A percentile compares a stretch with the other conserved stretches of the same genome.
phyloP scores from a whole-genome alignment of 1,140 invertebrate species.

The Ooceraea biroi region DNA sequence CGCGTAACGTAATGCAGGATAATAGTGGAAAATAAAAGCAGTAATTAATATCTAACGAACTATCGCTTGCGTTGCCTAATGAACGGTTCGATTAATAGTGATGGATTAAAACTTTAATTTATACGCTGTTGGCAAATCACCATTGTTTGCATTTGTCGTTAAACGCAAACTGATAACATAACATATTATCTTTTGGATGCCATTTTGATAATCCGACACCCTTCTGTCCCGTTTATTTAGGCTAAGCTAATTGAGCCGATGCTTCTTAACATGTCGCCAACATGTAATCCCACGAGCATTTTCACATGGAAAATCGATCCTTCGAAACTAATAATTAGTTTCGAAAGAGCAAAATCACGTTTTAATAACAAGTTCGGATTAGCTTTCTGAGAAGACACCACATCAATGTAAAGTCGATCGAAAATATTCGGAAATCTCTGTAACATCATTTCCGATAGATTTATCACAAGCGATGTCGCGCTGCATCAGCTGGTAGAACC shows the following conservation, averaged over 20 bases:
- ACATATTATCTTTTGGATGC: constrained; percentile 41
- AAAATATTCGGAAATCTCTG: neutral
- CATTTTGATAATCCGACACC: constrained; percentile 46
- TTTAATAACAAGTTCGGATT: neutral
- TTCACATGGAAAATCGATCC: constrained; percentile 49
- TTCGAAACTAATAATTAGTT: no score
- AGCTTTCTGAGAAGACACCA: neutral
- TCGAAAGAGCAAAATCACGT: no score
- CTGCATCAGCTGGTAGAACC: neutral
- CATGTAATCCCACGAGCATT: constrained; percentile 9
- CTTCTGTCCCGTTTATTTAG: constrained; percentile 46
- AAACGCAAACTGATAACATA: constrained; percentile 35
- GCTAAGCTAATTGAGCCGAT: constrained; percentile 62
- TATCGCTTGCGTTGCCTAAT: constrained; percentile 19
- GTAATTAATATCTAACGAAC: constrained; percentile 30
- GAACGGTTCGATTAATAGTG: constrained; percentile 14
- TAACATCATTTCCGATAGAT: neutral
- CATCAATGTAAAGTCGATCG: neutral
- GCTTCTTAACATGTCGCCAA: constrained; percentile 30
- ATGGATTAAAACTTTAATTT: constrained; percentile 39
- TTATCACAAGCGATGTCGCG: neutral
- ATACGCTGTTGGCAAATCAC: constrained; percentile 40
- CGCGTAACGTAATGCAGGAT: constrained; percentile 2
- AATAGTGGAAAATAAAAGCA: constrained; percentile 31
- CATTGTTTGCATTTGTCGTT: constrained; percentile 27